These are phyloP conservation scores for Plodia interpunctella DNA, from an alignment of 1,140 invertebrate species.

Conservation along the genomic window DNA sequence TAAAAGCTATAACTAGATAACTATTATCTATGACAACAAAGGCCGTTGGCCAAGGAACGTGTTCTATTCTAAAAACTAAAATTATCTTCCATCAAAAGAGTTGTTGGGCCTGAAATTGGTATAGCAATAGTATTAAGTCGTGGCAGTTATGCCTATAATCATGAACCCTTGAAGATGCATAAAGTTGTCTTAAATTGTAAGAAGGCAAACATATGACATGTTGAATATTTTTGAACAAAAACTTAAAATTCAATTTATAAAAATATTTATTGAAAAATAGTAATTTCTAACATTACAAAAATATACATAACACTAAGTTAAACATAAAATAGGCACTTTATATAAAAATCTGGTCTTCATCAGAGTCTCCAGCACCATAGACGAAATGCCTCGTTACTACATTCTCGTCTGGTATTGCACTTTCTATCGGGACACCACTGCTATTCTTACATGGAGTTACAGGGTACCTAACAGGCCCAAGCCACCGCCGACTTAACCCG, in stretches of 20 bases:
- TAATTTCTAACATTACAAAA: not conserved
- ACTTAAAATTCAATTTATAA: constrained; percentile 13
- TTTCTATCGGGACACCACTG: constrained; percentile 25
- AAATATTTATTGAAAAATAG: constrained; percentile 25
- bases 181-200: too few species aligned
- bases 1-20: too few species aligned
- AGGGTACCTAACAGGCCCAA: constrained; percentile 79
- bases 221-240: not conserved
- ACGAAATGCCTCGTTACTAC: constrained; percentile 62
- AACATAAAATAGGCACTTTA: constrained; percentile 16
- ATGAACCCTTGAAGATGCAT: too few species aligned
- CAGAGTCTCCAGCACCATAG: constrained; percentile 71
- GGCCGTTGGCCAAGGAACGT: too few species aligned
- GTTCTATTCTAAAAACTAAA: too few species aligned
- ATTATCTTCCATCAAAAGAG: too few species aligned
- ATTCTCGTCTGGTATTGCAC: constrained; percentile 49
- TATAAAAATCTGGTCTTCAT: constrained; percentile 77
- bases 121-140: too few species aligned
- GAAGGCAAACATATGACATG: too few species aligned
- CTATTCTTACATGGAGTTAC: constrained; percentile 77
- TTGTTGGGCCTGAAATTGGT: too few species aligned
- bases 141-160: too few species aligned
- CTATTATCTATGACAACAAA: too few species aligned
- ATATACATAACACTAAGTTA: not conserved
- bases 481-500: constrained; percentile 76